Conservation (phyloP, 2,888 invertebrate species). For the Digitonthophagus gazella region DNA sequence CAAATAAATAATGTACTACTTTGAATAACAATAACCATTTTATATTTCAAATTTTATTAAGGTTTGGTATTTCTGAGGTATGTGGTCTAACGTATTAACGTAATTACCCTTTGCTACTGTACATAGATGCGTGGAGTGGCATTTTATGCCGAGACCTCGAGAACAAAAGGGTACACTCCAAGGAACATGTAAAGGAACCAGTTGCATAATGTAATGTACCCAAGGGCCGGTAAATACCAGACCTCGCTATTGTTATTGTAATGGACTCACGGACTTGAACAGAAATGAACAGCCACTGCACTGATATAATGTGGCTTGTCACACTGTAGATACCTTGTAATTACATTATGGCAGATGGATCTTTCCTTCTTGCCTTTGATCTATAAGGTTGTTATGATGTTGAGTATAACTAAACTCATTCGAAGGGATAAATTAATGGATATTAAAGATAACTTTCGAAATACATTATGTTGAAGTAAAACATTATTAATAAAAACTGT, state of each 20-base stretch:
- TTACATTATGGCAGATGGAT: neutral
- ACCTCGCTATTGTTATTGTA: neutral
- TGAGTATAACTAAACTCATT: no score
- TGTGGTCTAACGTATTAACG: neutral
- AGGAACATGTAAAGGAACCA: neutral
- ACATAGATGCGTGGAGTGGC: neutral
- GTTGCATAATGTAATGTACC: neutral
- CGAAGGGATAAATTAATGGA: no score
- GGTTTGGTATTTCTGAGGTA: neutral
- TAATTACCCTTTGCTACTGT: neutral
- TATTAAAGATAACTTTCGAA: no score
- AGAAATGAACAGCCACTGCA: neutral
- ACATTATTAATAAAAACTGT: no score
- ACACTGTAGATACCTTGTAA: neutral
- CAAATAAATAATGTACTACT: no score
- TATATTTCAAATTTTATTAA: no score
- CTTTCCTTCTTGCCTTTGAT: neutral
- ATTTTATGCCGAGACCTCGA: neutral
- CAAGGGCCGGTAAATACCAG: neutral
- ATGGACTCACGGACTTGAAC: neutral
- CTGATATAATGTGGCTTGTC: neutral
- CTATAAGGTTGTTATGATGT: no score
- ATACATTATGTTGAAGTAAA: no score
- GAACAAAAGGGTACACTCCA: neutral
- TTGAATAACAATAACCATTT: no score